A percentile compares a stretch with the other conserved stretches of the same genome.
phyloP scores from a whole-genome alignment of 2,888 invertebrate species.

The Sclerodermus sp. region DNA sequence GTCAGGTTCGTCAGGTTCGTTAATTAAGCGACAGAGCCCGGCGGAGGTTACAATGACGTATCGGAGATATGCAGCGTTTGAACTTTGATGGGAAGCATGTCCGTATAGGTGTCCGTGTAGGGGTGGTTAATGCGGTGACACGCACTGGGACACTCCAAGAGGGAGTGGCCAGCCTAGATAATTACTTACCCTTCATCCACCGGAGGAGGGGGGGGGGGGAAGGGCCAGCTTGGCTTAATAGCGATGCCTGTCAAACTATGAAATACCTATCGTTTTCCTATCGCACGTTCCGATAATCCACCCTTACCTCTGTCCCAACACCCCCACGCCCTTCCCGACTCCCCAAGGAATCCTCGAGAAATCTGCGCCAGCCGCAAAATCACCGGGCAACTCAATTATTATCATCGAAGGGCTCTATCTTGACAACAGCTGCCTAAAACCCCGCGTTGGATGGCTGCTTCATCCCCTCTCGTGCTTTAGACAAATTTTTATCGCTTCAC shows the following conservation, averaged over 20 bases:
- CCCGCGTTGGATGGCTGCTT: too few relatives aligned
- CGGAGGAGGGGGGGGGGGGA: not conserved
- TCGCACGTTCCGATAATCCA: slow-evolving; percentile 2
- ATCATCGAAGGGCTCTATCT: too few relatives aligned
- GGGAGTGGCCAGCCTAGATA: slow-evolving; percentile 47
- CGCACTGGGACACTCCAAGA: slow-evolving; percentile 50
- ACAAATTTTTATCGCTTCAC: too few relatives aligned
- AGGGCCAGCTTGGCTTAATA: too few relatives aligned
- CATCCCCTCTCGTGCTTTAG: too few relatives aligned
- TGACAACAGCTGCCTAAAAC: too few relatives aligned
- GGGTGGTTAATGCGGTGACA: slow-evolving; percentile 47
- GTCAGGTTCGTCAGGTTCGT: slow-evolving; percentile 20
- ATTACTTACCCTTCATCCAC: slow-evolving; percentile 39
- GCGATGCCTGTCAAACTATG: slow-evolving; percentile 33
- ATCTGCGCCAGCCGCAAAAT: too few relatives aligned
- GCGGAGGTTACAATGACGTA: slow-evolving; percentile 39
- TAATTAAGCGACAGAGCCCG: slow-evolving; percentile 30
- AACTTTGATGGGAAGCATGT: slow-evolving; percentile 45
- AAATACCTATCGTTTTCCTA: not conserved
- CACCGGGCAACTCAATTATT: too few relatives aligned
- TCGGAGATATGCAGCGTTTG: slow-evolving; percentile 43
- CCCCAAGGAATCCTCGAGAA: too few relatives aligned
- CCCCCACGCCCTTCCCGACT: too few relatives aligned
- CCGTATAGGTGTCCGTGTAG: slow-evolving; percentile 23
- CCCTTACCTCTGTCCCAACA: not conserved